Base-by-base conservation (phyloP, 1,140 invertebrate genomes). In the Procambarus virginalis region DNA sequence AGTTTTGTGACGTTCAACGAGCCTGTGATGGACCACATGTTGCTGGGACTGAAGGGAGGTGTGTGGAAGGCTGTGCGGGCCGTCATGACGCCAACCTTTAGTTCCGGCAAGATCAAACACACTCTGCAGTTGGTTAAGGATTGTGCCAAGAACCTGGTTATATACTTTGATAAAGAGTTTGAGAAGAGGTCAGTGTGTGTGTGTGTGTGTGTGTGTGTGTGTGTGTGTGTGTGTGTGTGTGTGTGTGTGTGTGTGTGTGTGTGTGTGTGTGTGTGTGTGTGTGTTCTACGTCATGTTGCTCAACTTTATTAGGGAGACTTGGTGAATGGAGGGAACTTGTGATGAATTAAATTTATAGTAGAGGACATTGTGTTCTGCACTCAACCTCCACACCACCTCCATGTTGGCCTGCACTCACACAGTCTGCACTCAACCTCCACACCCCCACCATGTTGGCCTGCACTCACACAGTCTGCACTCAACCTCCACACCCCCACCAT, bases 41-140 rank as follows among this genome's bases (percentile, higher is more conserved):
- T 93, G 45, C 75, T 92, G 70, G 89, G 84, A 6, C 76, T 93
- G 68, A 91, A 91, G 70, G 93, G 92, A 20, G 45, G 60, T 49
- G 68, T 90, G 10, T 93, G 93, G 93, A 93, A 92, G 79, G 79
- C 91, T 0, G 81, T 92, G 1, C 76, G 93, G 3, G 82, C 92
- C 0, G 87, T 92, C 2, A 91, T 93, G 86, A 93, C 91, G 8
- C 93, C 93, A 9, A 93, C 93, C 1, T 93, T 93, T 70, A 93
- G 92, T 17, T 92, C 92, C 1, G 92, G 92, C 46, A 93, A 93
- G 91, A 91, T 93, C 60, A 91, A 92, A 73, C 89, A 92, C 20
- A 92, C 90, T n/a, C 60, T 91, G 48, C 70, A 68, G 4, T 68
- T 92, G 20, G 89, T 92, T 17, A 92, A 89, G 64, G 92, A 91